Conservation (phyloP, 2,888 invertebrate species). For the Ectemnius continuus region DNA sequence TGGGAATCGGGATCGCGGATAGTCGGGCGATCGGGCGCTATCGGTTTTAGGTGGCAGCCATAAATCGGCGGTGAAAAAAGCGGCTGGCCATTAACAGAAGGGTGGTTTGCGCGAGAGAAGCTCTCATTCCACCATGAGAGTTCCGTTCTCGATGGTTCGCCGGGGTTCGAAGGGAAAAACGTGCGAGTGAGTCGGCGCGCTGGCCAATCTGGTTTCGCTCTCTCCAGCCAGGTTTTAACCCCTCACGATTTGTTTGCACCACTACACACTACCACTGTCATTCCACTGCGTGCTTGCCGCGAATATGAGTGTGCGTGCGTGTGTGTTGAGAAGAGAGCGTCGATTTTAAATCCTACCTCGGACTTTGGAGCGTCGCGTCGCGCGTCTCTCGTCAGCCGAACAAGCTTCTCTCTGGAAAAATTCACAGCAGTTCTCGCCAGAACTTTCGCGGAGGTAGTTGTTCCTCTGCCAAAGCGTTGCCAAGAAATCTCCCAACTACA, state of each 20-base stretch:
- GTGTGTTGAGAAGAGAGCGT: too few species aligned
- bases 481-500: too few species aligned
- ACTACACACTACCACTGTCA: conserved; percentile 9
- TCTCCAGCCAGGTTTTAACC: conserved; percentile 25
- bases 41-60: conserved; percentile 48
- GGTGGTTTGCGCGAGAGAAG: neutral
- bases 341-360: conserved; percentile 22
- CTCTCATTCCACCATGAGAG: too few species aligned
- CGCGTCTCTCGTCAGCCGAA: conserved; percentile 21
- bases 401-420: conserved; percentile 9
- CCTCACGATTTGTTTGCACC: conserved; percentile 25
- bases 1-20: conserved; percentile 32
- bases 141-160: neutral
- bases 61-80: conserved; percentile 42
- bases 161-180: neutral
- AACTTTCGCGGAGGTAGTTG: too few species aligned
- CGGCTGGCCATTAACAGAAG: conserved; percentile 24
- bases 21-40: conserved; percentile 21
- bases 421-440: too few species aligned
- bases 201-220: conserved; percentile 35
- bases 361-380: conserved; percentile 26
- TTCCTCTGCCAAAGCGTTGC: too few species aligned
- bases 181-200: conserved; percentile 7
- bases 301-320: too few species aligned
- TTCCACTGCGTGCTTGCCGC: conserved; percentile 7